Conservation (phyloP, 2,888 invertebrate genomes). For the Drosophila algonquin region DNA sequence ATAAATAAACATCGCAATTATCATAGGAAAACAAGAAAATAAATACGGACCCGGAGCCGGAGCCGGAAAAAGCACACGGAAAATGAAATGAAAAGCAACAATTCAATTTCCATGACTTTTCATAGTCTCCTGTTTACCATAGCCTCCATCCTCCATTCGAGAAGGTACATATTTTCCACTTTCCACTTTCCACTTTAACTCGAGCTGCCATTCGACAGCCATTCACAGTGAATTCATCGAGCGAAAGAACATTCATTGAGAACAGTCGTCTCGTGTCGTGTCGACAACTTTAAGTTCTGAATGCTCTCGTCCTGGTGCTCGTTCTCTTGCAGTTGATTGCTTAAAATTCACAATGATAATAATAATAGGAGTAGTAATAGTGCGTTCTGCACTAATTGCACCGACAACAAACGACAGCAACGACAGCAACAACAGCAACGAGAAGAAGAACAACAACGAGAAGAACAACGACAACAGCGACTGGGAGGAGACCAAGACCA, state of each 20-base stretch:
- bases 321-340: constrained; percentile 62
- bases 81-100: constrained; percentile 39
- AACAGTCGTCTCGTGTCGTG: constrained; percentile 35
- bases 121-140: constrained; percentile 43
- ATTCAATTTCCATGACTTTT: constrained; percentile 69
- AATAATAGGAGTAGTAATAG: constrained; percentile 71
- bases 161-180: neutral
- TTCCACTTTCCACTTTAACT: neutral
- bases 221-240: neutral
- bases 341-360: constrained; percentile 79
- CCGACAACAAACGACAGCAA: constrained; percentile 35
- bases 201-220: neutral
- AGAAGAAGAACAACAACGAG: too few species aligned
- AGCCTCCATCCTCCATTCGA: neutral
- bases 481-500: too few species aligned
- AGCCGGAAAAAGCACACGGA: constrained; percentile 1
- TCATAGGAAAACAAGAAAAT: constrained; percentile 75
- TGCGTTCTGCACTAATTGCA: constrained; percentile 76
- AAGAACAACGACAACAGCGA: too few species aligned
- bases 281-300: constrained; percentile 62
- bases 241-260: neutral
- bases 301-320: constrained; percentile 42
- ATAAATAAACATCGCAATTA: constrained; percentile 75
- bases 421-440: constrained; percentile 4
- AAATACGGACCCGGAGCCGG: constrained; percentile 44